phyloP scores from a whole-genome alignment of 1,140 invertebrate genomes.

The Habropoda laboriosa region DNA sequence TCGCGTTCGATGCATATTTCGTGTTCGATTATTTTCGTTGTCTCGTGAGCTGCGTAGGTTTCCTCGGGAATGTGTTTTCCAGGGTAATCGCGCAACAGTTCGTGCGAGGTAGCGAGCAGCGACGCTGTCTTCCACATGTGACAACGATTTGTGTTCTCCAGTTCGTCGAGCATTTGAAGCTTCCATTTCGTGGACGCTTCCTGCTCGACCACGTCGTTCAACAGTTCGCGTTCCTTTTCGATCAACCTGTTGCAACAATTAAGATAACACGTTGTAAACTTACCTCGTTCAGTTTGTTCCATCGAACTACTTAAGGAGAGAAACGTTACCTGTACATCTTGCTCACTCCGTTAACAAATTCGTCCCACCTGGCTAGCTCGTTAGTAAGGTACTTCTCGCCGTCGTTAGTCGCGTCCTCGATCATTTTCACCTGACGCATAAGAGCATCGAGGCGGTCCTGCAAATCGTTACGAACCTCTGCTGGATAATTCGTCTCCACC shows the following conservation, averaged over 20 bases:
- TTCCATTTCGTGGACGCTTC: slow-evolving; percentile 84
- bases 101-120: slow-evolving; percentile 82
- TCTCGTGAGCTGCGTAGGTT: slow-evolving; percentile 85
- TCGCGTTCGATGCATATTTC: slow-evolving; percentile 87
- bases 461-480: slow-evolving; percentile 77
- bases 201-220: slow-evolving; percentile 83
- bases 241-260: slow-evolving; percentile 74
- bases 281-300: not conserved
- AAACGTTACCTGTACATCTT: slow-evolving; percentile 79
- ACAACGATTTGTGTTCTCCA: slow-evolving; percentile 84
- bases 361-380: slow-evolving; percentile 86
- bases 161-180: slow-evolving; percentile 85
- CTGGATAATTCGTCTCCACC: slow-evolving; percentile 76
- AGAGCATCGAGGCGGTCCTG: slow-evolving; percentile 79
- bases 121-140: slow-evolving; percentile 81
- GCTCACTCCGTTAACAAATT: slow-evolving; percentile 85
- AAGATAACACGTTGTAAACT: not conserved
- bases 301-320: not conserved
- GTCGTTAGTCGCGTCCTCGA: slow-evolving; percentile 82
- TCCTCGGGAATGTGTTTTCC: slow-evolving; percentile 85
- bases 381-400: slow-evolving; percentile 83
- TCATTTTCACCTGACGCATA: slow-evolving; percentile 79
- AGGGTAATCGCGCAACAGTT: slow-evolving; percentile 85
- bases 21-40: slow-evolving; percentile 86
- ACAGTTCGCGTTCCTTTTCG: slow-evolving; percentile 81